phyloP scores from a whole-genome alignment of 2,797 vertebrate species.

The Cercopithecus hamlyni region DNA sequence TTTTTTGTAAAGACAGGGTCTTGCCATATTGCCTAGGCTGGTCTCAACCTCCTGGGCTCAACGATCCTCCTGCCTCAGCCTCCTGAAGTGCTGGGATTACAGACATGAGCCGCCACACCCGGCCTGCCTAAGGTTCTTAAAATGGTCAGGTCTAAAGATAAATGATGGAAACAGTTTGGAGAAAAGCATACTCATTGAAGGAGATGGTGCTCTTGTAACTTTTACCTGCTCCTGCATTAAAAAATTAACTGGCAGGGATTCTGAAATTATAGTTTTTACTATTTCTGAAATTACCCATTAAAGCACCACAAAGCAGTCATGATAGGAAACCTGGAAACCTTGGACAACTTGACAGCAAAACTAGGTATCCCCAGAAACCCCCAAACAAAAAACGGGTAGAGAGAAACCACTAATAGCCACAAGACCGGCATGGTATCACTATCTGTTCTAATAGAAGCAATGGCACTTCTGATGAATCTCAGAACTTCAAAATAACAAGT shows the following conservation, averaged over 20 bases:
- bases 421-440: background rate
- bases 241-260: background rate
- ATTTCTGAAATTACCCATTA: background rate
- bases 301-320: background rate
- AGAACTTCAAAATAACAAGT: background rate
- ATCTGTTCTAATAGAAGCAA: background rate
- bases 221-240: background rate
- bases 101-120: no score
- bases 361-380: background rate
- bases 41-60: no score
- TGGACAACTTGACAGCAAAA: background rate
- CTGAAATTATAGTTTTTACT: background rate
- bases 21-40: no score
- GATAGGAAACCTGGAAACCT: background rate
- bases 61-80: no score
- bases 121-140: background rate
- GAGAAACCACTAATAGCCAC: background rate
- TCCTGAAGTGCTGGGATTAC: no score
- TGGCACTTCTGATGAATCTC: background rate
- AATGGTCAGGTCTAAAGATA: background rate
- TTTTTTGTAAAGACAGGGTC: no score
- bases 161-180: background rate
- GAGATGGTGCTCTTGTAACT: background rate
- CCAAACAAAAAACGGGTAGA: background rate
- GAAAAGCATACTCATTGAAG: background rate